A percentile compares a stretch with the other conserved stretches of the same genome.
These are phyloP conservation scores for Calameuta idolon DNA, from an alignment of 2,888 invertebrate species.

Conservation along the genomic window DNA sequence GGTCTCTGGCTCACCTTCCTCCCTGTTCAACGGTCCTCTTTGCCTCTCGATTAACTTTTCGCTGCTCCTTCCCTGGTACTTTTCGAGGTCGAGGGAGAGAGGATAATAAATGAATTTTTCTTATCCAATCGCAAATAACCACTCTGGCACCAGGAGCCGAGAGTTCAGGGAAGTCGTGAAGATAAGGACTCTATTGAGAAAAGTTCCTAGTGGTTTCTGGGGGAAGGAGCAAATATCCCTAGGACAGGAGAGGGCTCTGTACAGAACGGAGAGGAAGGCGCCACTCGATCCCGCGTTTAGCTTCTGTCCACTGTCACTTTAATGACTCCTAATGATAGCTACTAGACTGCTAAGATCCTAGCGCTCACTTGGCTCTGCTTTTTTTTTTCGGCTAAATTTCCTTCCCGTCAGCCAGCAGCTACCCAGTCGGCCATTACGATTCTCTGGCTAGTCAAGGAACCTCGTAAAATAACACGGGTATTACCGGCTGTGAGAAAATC, in stretches of 20 bases:
- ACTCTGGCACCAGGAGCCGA: neutral
- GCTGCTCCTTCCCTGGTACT: too few relatives aligned
- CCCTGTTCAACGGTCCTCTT: neutral
- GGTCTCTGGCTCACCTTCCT: neutral
- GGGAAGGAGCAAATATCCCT: too few relatives aligned
- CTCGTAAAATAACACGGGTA: too few relatives aligned
- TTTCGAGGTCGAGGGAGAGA: too few relatives aligned
- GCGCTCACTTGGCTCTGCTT: too few relatives aligned
- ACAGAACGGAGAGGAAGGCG: neutral
- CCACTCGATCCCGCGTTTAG: constrained; percentile 27
- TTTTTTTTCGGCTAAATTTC: too few relatives aligned
- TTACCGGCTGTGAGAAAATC: too few relatives aligned
- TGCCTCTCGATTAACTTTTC: neutral
- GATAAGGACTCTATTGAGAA: constrained; percentile 45
- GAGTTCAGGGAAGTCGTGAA: constrained; percentile 29
- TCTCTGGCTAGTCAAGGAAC: too few relatives aligned
- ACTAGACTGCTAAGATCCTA: constrained; percentile 18
- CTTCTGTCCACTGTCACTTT: constrained; percentile 46
- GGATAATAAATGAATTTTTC: too few relatives aligned
- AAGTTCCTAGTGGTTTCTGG: neutral
- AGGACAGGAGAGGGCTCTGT: neutral
- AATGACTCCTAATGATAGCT: constrained; percentile 47
- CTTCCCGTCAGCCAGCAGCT: too few relatives aligned
- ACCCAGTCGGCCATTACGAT: too few relatives aligned
- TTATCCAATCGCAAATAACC: too few relatives aligned